Percentiles rank a stretch among this genome's conserved stretches.
Conservation (phyloP, 2,888 invertebrate species). For the Heliconius ethilla region DNA sequence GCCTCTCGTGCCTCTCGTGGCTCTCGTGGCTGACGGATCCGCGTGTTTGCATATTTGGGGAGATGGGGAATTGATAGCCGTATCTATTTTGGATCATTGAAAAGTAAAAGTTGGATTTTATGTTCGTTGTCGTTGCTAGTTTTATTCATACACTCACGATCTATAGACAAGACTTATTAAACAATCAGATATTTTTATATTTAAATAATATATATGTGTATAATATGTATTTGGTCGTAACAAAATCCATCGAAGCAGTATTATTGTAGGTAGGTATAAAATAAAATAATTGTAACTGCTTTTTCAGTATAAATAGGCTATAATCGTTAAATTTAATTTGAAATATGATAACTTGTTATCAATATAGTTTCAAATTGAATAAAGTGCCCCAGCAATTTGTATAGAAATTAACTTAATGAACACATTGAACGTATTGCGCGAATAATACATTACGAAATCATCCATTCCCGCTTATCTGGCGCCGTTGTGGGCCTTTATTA, state of each 20-base stretch:
- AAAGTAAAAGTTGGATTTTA: slow-evolving; percentile 30
- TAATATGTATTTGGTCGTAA: background rate
- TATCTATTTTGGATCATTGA: slow-evolving; percentile 27
- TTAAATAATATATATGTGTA: background rate
- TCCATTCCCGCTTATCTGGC: slow-evolving; percentile 72
- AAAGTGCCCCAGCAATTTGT: slow-evolving; percentile 55
- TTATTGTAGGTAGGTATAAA: background rate
- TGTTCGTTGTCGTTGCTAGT: background rate
- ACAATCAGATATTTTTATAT: too few relatives aligned
- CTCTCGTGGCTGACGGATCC: slow-evolving; percentile 28
- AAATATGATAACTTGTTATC: slow-evolving; percentile 28
- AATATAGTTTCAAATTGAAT: slow-evolving; percentile 36
- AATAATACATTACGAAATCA: slow-evolving; percentile 71
- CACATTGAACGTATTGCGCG: slow-evolving; percentile 63
- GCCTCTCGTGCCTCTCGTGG: slow-evolving; percentile 6
- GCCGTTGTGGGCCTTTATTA: slow-evolving; percentile 78
- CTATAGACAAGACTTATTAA: background rate
- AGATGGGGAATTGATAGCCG: slow-evolving; percentile 35
- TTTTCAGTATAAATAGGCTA: slow-evolving; percentile 10
- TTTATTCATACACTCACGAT: background rate
- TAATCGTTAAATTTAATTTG: slow-evolving; percentile 14
- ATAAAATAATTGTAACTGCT: slow-evolving; percentile 11
- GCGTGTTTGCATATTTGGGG: slow-evolving; percentile 49
- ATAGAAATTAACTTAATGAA: slow-evolving; percentile 59
- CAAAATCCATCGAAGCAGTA: background rate